phyloP scores from a whole-genome alignment of 2,113 vertebrate species.

The Aptenodytes forsteri region DNA sequence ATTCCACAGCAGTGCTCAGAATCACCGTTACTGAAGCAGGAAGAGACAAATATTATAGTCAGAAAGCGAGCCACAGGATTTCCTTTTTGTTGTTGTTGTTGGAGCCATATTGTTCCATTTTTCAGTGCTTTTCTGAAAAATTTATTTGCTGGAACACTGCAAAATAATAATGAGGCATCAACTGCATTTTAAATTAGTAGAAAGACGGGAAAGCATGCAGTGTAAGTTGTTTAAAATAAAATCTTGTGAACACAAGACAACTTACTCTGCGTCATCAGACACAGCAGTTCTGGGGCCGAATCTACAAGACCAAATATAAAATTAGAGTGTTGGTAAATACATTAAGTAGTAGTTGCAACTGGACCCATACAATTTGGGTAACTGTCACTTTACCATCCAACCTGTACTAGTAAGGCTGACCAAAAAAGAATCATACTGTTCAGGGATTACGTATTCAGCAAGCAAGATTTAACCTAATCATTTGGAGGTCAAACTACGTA shows the following conservation, averaged over 20 bases:
- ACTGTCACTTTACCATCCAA: neutral
- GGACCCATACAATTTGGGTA: neutral
- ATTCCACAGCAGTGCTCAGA: neutral
- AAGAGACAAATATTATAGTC: neutral
- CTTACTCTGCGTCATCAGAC: conserved; percentile 96
- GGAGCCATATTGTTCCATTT: conserved; percentile 18
- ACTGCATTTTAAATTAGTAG: conserved; percentile 73
- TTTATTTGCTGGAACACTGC: conserved; percentile 31
- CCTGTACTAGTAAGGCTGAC: neutral
- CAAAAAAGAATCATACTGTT: neutral
- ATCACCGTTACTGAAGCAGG: neutral
- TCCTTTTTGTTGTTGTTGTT: neutral
- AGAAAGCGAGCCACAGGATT: neutral
- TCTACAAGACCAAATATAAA: conserved; percentile 87
- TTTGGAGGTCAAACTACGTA: neutral
- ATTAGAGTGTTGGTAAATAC: conserved; percentile 66
- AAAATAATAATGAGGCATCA: conserved; percentile 38
- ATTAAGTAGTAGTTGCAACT: conserved; percentile 21
- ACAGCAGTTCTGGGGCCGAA: conserved; percentile 89
- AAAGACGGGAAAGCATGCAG: conserved; percentile 73
- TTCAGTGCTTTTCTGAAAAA: conserved; percentile 63
- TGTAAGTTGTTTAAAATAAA: conserved; percentile 67
- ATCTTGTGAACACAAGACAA: conserved; percentile 73
- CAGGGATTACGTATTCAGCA: neutral
- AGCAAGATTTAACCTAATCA: neutral